Percentiles rank a stretch among this genome's conserved stretches.
Conservation (phyloP, 1,140 invertebrate genomes). For the Drosophila sproati region DNA sequence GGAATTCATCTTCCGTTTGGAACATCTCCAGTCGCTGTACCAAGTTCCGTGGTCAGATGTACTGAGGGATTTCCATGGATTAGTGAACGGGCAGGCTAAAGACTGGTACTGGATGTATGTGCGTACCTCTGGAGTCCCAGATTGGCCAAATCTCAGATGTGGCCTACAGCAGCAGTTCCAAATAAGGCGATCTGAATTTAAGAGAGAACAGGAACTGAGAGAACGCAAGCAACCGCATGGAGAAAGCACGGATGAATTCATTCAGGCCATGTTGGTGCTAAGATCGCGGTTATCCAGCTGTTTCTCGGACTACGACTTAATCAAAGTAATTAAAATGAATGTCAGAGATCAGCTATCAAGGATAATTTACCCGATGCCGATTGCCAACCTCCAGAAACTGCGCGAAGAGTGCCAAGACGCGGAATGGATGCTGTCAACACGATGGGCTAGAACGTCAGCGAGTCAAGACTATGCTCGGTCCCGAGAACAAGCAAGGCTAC, state of each 20-base stretch:
- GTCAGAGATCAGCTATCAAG: too few relatives aligned
- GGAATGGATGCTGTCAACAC: too few relatives aligned
- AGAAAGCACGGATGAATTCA: too few relatives aligned
- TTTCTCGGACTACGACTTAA: background rate
- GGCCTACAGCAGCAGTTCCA: background rate
- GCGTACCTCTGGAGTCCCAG: too few relatives aligned
- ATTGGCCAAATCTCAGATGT: background rate
- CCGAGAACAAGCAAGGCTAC: too few relatives aligned
- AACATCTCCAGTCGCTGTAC: background rate
- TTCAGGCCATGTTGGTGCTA: too few relatives aligned
- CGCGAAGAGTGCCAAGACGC: too few relatives aligned
- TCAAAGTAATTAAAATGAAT: background rate
- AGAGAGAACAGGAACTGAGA: background rate
- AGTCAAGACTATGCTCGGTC: too few relatives aligned
- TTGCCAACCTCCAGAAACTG: too few relatives aligned
- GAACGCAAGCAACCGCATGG: background rate
- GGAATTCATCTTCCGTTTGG: background rate
- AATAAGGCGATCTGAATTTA: background rate
- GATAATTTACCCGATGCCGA: too few relatives aligned
- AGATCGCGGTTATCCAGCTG: background rate
- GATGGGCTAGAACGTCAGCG: too few relatives aligned
- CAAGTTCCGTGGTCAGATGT: background rate
- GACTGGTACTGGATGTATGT: background rate
- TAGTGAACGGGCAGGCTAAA: background rate
- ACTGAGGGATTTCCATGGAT: background rate